phyloP scores from a whole-genome alignment of 2,888 invertebrate genomes.

The Lithophane socia region DNA sequence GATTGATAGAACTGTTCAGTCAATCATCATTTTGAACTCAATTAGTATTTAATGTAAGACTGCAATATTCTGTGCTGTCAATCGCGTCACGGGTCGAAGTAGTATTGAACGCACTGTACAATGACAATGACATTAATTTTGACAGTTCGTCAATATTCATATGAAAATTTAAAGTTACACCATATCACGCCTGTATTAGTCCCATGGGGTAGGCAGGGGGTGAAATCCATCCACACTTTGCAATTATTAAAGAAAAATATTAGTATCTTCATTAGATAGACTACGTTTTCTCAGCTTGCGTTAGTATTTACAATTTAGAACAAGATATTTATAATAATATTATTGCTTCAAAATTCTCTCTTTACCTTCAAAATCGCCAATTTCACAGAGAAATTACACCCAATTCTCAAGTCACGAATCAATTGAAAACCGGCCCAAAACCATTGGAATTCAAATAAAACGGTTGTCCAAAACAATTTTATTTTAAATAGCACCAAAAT shows the following conservation, averaged over 20 bases:
- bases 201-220: not conserved
- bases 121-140: not conserved
- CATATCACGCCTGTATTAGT: too few relatives aligned
- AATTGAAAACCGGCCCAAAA: constrained; percentile 54
- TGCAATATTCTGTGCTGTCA: too few relatives aligned
- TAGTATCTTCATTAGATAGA: too few relatives aligned
- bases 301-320: constrained; percentile 8
- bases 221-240: not conserved
- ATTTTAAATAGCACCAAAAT: constrained; percentile 60
- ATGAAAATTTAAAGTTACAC: not conserved
- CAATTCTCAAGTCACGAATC: constrained; percentile 8
- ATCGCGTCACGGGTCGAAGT: too few relatives aligned
- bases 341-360: constrained; percentile 18
- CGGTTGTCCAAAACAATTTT: constrained; percentile 22
- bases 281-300: not conserved
- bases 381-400: not conserved
- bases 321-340: not conserved
- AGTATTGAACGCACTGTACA: not conserved
- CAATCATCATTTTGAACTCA: too few relatives aligned
- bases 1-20: too few relatives aligned
- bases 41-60: too few relatives aligned
- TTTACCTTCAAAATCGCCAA: not conserved
- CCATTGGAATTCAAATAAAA: constrained; percentile 46
- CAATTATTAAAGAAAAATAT: not conserved
- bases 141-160: not conserved